phyloP scores from a whole-genome alignment of 2,797 vertebrate genomes.

The Coregonus suidteri region DNA sequence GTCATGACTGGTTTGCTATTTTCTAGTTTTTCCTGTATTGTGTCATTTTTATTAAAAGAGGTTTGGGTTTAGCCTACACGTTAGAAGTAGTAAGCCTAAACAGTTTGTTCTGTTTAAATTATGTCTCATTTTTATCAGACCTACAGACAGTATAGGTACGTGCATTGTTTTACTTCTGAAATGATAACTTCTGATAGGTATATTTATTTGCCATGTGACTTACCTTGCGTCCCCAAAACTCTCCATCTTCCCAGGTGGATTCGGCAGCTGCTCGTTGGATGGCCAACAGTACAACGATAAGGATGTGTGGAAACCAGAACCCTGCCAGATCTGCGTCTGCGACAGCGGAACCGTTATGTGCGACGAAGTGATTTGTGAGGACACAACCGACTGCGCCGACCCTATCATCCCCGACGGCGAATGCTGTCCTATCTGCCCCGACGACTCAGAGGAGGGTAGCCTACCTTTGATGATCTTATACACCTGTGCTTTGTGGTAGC shows the following conservation, averaged over 20 bases:
- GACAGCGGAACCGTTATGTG: constrained; percentile 87
- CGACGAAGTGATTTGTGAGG: constrained; percentile 88
- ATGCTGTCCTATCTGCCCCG: constrained; percentile 90
- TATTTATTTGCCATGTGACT: neutral
- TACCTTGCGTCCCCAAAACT: neutral
- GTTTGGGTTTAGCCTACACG: too few species aligned
- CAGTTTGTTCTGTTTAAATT: too few species aligned
- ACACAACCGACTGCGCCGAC: constrained; percentile 81
- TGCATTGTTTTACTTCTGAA: too few species aligned
- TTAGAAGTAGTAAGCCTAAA: too few species aligned
- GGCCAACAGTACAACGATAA: constrained; percentile 85
- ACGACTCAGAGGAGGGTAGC: constrained; percentile 63
- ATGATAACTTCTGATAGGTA: neutral
- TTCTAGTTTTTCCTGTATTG: too few species aligned
- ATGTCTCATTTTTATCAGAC: too few species aligned
- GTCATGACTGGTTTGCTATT: neutral
- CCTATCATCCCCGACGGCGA: constrained; percentile 84
- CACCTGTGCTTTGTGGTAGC: constrained; percentile 40
- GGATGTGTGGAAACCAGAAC: constrained; percentile 92
- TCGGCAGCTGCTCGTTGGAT: constrained; percentile 80
- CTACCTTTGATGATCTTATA: constrained; percentile 1
- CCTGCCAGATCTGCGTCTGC: constrained; percentile 92
- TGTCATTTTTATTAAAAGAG: too few species aligned
- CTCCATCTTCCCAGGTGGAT: constrained; percentile 54
- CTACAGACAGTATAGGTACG: too few species aligned